phyloP scores from a whole-genome alignment of 2,113 vertebrate species.

The Chamaetylas fuelleborni region DNA sequence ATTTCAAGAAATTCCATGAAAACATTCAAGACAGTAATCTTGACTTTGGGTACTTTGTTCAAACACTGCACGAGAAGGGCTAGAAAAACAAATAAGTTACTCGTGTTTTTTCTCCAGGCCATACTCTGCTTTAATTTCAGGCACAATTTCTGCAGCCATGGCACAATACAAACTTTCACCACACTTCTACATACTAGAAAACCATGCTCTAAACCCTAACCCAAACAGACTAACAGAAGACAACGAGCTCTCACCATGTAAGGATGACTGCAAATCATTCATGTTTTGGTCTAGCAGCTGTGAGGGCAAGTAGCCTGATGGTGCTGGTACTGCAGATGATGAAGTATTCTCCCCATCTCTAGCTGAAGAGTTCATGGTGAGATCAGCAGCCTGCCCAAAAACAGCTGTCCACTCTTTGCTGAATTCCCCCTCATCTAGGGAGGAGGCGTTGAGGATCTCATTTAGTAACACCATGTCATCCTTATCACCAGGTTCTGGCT shows the following conservation, averaged over 20 bases:
- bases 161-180: neutral
- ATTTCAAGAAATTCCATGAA: neutral
- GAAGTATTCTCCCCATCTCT: slow-evolving; percentile 69
- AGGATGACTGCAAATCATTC: slow-evolving; percentile 79
- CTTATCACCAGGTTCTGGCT: slow-evolving; percentile 74
- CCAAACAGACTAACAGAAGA: neutral
- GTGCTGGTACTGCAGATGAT: neutral
- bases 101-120: neutral
- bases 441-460: slow-evolving; percentile 85
- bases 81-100: neutral
- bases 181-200: neutral
- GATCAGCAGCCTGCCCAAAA: slow-evolving; percentile 77
- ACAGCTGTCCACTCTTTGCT: slow-evolving; percentile 87
- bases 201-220: neutral
- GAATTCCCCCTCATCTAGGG: slow-evolving; percentile 85
- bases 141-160: neutral
- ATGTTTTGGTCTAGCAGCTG: slow-evolving; percentile 91
- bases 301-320: slow-evolving; percentile 88
- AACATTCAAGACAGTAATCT: neutral
- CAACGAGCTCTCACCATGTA: slow-evolving; percentile 70
- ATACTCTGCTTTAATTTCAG: neutral
- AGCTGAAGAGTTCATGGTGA: neutral
- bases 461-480: slow-evolving; percentile 85
- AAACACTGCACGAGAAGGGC: neutral
- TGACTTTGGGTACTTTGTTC: neutral